Conservation (phyloP, 2,113 vertebrate species). For the Synodontis membranacea region DNA sequence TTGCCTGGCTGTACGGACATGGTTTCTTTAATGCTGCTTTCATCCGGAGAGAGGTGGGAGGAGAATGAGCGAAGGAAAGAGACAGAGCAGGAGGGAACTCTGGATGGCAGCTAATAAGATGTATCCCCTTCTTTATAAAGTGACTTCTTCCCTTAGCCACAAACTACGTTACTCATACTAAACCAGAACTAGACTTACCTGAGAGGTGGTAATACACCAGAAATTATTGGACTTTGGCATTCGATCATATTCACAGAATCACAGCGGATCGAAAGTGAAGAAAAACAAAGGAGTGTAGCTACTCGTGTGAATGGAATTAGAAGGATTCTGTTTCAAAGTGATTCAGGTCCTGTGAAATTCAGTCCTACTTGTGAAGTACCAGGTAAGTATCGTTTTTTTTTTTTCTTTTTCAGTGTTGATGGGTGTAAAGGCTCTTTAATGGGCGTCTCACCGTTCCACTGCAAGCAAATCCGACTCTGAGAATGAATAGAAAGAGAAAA, state of each 20-base stretch:
- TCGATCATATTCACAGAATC: neutral
- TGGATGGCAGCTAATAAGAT: conserved; percentile 87
- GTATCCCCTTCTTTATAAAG: conserved; percentile 80
- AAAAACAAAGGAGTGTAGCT: neutral
- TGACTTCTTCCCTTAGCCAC: conserved; percentile 74
- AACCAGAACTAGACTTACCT: neutral
- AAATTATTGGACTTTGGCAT: neutral
- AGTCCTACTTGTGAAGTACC: neutral
- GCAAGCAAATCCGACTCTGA: neutral
- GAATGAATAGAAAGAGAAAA: neutral
- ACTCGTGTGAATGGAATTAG: neutral
- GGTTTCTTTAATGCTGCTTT: conserved; percentile 21
- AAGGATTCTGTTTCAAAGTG: neutral
- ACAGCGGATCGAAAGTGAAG: neutral
- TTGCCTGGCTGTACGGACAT: neutral
- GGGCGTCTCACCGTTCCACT: neutral
- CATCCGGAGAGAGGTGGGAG: neutral
- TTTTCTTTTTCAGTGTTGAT: neutral
- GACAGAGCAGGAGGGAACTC: conserved; percentile 69
- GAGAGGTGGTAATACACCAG: neutral
- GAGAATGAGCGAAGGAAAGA: conserved; percentile 57
- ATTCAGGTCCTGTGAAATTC: neutral
- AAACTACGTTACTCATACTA: conserved; percentile 79
- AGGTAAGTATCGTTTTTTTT: neutral
- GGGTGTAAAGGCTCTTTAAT: neutral